Conservation (phyloP, 2,797 vertebrate genomes). For the Tapirus indicus region DNA sequence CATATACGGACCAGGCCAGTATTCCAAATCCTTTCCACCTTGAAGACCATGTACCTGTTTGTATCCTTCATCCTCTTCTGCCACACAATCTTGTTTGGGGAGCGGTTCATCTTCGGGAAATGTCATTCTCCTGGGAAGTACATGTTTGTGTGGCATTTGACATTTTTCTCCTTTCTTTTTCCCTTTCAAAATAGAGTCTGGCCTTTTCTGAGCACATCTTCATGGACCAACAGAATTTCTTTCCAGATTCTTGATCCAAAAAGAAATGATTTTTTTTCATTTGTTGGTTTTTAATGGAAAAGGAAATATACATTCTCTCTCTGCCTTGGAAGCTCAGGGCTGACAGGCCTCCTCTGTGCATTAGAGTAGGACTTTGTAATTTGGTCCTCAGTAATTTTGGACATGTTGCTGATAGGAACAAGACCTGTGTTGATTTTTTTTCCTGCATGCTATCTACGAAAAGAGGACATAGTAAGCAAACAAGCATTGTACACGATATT, state of each 20-base stretch:
- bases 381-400: neutral
- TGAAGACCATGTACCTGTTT: neutral
- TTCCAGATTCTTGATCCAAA: neutral
- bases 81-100: neutral
- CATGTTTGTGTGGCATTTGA: neutral
- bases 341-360: neutral
- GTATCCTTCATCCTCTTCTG: neutral
- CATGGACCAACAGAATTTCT: neutral
- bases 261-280: neutral
- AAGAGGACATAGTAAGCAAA: neutral
- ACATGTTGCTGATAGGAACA: neutral
- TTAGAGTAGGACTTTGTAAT: neutral
- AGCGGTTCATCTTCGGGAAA: neutral
- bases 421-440: constrained; percentile 20
- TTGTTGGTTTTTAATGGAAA: neutral
- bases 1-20: fast-evolving
- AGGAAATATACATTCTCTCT: neutral
- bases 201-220: neutral
- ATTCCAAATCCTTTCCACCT: neutral
- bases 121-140: neutral
- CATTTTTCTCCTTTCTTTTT: neutral
- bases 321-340: neutral
- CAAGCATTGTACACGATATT: neutral
- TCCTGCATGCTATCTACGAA: neutral
- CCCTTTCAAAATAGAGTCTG: neutral